Evolutionary conservation across 2,113 vertebrate species (phyloP).

Genomic region (Seriola dumerili): DNA sequence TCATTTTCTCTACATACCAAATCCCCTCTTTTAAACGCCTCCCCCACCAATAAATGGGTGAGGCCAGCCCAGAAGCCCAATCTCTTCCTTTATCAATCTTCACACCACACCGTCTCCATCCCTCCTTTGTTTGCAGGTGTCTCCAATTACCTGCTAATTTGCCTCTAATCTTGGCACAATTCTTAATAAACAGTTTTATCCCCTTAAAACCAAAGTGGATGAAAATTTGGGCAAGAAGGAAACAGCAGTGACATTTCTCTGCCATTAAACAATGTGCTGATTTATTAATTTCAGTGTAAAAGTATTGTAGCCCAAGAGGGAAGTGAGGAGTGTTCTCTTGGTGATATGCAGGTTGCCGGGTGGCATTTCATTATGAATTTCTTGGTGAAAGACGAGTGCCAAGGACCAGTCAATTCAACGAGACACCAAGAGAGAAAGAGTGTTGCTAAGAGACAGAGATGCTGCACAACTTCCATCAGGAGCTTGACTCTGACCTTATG

Average conservation of each 20-base stretch:
- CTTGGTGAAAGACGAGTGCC: constrained; percentile 96
- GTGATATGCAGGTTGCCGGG: constrained; percentile 94
- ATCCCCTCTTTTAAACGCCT: constrained; percentile 77
- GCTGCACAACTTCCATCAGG: constrained; percentile 97
- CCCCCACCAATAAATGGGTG: constrained; percentile 82
- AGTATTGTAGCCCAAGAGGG: constrained; percentile 72
- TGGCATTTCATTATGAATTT: constrained; percentile 97
- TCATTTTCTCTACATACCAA: constrained; percentile 88
- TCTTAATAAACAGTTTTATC: constrained; percentile 80
- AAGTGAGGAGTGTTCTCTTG: constrained; percentile 87
- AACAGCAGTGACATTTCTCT: constrained; percentile 43
- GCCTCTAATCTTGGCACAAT: constrained; percentile 87
- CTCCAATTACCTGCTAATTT: constrained; percentile 91
- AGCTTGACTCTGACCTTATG: constrained; percentile 97
- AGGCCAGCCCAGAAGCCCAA: constrained; percentile 60
- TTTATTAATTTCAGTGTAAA: constrained; percentile 90
- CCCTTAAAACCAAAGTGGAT: constrained; percentile 42
- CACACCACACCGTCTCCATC: constrained; percentile 83
- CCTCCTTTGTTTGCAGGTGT: constrained; percentile 89
- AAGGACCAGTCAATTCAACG: constrained; percentile 95
- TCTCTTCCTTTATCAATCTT: constrained; percentile 71
- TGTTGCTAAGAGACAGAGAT: constrained; percentile 99
- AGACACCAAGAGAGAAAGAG: constrained; percentile 91
- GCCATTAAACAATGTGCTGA: constrained; percentile 84
- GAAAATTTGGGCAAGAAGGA: constrained; percentile 10